Base-by-base conservation (phyloP, 2,113 vertebrate species). In the Parotia lawesii region DNA sequence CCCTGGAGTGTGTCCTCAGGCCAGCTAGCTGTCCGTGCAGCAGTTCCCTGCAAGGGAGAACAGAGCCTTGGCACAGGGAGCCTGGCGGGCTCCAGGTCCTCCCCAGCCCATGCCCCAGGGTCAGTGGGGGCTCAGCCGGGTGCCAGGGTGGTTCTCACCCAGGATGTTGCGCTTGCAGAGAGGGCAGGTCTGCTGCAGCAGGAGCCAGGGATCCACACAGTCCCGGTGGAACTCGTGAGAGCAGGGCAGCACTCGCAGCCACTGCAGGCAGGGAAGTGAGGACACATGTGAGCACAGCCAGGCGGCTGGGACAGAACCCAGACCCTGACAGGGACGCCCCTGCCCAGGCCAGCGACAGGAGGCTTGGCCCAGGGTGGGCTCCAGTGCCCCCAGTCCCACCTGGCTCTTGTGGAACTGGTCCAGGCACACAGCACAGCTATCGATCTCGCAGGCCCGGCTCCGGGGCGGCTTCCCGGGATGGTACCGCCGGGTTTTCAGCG, bases 121-220 rank as follows among this genome's bases (percentile, higher is more conserved):
- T 35, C 78, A 61, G n/a, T 1, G 0, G 47, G 51, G 22, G 1
- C 54, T 47, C 1, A 0, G 47, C 40, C 1, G 2, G 54, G 29
- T 3, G 0, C 29, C 2, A 1, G 60, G 6, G n/a, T 3, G 1
- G 27, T 40, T 88, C 98, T 98, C 94, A 99, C 99, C 96, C 56
- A 99, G 97, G 80, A 99, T 97, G 83, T 98, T 99, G 96, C 97
- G 99, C 94, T 99, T 99, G 97, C 99, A 99, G 65, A 99, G 97
- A 1, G 99, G 99, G 85, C 99, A 99, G 79, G 99, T 99, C 96
- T 99, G 99, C 92, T 98, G 99, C 94, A 98, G 97, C 77, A 99
- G 97, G 54, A 99, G 98, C 99, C 99, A 99, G 76, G 98, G 99
- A 77, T 99, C 99, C 88, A 99, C 98, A 1, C 99, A 99, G 81